Evolutionary conservation across 2,113 vertebrate species (phyloP), one percentile per base, ranked within the genome.

Genomic region (Chloroceryle aenea): DNA sequence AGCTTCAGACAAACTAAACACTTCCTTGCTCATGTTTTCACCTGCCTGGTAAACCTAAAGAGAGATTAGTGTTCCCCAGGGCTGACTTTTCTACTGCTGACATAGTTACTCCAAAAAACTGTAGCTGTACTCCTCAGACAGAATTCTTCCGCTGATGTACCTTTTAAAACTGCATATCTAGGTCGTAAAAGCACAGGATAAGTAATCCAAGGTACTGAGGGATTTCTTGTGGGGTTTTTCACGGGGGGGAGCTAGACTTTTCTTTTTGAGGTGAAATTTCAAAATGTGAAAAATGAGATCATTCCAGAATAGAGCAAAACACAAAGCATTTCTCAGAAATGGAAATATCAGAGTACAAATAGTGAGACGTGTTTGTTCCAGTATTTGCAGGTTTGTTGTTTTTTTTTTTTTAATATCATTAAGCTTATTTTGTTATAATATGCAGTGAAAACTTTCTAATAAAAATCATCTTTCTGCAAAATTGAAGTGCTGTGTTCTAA

Each of bases 191-290:
- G 27, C 23, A 48, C 4, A 25, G 4, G 20, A 43, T 48, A 79
- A 64, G 64, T 12, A 87, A 20, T 5, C 26, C 75, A 48, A 87
- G 48, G 66, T 6, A 79, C 8, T 19, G 26, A 75, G 27, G 30
- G 4, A 0, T 3, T 48, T 58, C 52, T 38, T 4, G 47, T 48
- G 47, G 4, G 2, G 7, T 71, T 20, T 53, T 1, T 27, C 22
- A 14, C 27, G 6, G 6, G 9, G 4, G 25, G 6, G 40, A 61
- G 38, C 5, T 58, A 85, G 8, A 22, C 40, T 69, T 93, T 72
- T 64, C 13, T 43, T 62, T 87, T 56, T 42, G 34, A 72, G 20
- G 15, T 59, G 32, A 67, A 91, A 85, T 43, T 38, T 76, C 48
- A 82, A 87, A 67, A 34, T n/a, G 29, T 56, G 42, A 78, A 87